Percentiles rank a stretch among this genome's conserved stretches.
These are phyloP conservation scores for Spisula subtruncata DNA, from an alignment of 2,888 invertebrate genomes.

Conservation along the genomic window DNA sequence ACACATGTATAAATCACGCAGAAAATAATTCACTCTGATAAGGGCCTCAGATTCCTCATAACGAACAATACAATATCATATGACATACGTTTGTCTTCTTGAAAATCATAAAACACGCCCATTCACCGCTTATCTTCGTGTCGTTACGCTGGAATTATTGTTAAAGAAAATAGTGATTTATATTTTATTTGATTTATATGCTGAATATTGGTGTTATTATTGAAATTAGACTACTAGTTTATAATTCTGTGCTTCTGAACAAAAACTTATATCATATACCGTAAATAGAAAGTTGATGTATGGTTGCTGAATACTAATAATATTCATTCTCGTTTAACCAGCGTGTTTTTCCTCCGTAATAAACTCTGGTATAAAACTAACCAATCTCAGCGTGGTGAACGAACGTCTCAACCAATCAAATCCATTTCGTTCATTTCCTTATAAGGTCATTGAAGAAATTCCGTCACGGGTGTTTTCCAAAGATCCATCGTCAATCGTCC, in stretches of 20 bases:
- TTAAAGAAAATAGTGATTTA: slow-evolving; percentile 4
- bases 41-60: neutral
- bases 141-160: neutral
- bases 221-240: neutral
- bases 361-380: no score
- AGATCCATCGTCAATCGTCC: no score
- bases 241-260: neutral
- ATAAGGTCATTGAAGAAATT: no score
- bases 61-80: neutral
- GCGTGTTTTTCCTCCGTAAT: no score
- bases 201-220: slow-evolving; percentile 14
- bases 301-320: neutral
- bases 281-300: neutral
- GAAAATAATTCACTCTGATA: neutral
- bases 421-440: no score
- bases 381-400: no score
- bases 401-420: no score
- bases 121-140: neutral
- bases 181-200: neutral
- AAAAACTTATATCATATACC: neutral
- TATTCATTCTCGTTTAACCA: no score
- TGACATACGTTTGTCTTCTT: neutral
- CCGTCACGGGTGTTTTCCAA: no score
- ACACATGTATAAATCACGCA: neutral
- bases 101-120: neutral